Evolutionary conservation across 1,140 invertebrate species (phyloP), one percentile per base, ranked within the genome.

Genomic region (Drosophila nasuta): DNA sequence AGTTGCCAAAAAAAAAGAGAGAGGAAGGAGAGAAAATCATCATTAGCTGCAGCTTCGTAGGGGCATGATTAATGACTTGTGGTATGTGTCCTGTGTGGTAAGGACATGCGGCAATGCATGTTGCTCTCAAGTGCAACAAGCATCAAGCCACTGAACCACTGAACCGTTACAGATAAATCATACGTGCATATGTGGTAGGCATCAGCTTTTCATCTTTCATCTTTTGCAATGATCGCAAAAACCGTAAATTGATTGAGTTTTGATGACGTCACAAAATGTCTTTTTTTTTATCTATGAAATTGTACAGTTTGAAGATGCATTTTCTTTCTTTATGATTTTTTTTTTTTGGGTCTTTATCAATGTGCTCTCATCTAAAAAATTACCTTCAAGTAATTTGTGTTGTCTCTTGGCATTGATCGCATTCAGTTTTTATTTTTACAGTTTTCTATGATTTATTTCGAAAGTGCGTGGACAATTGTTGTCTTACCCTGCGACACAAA

Each of bases 161-260:
- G 77, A 88, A 83, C 74, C 83, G 85, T 78, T 80, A 62, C 74
- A 70, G 74, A 88, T 88, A 89, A 83, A 85, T 89, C 75, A 72
- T 71, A 63, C 5, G 60, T 57, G 17, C 75, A 72, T 71, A 63
- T 43, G 60, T 57, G 17, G 38, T 57, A 28, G 38, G 20, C 48
- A 66, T 54, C 59, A 35, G 35, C 30, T 49, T 70, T 75, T 71
- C 46, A 45, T 56, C 48, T 70, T 75, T 71, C 46, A 45, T 56
- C 48, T 62, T 75, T 68, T 63, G 10, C 54, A 25, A 41, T 10
- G 54, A 57, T 70, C 28, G 48, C 59, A 60, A 43, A 25, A 89
- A 89, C 77, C 85, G 85, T 81, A 85, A 88, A 88, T 88, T 85
- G 85, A 88, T 88, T 75, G 81, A 81, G 51, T 69, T 88, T 88